Evolutionary conservation across 2,797 vertebrate genomes (phyloP), one percentile per base, ranked within the genome.

Genomic region (Peromyscus melanophrys): DNA sequence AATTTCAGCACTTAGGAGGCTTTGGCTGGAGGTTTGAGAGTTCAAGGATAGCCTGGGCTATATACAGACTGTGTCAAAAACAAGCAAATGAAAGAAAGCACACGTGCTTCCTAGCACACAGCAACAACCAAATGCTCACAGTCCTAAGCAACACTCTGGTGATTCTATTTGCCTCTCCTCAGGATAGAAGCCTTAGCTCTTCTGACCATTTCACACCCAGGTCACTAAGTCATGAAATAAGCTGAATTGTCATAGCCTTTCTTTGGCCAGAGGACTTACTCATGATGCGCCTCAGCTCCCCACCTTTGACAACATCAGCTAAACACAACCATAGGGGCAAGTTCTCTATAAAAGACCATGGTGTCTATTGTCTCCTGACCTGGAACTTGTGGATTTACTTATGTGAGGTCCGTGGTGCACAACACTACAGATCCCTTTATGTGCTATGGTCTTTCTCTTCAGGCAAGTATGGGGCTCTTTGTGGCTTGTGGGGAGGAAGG

Each of bases 231-330:
- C 59, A 40, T 0, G 34, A 80, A 37, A 67, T 86, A 90, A 71
- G 21, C 4, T 78, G 49, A 96, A 92, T 57, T 89, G 23, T 34
- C 67, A 0, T 19, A 61, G 61, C 37, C 73, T 25, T 84, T 65
- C 85, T 92, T 57, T 94, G 43, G 95, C 89, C 67, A 75, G 77
- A 83, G 13, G 16, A 7, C 52, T 78, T 85, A 78, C 92, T 92
- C 12, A 25, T 77, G 90, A 76, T 31, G 77, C 13, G 89, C 14
- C 9, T 37, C 7, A 40, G 5, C 5, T n/a, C 11, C 1, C 9
- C 43, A 90, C 57, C 37, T 59, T 80, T 78, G 78, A 77, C 12
- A 89, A 40, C 63, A 34, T 82, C 57, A 67, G 37, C 13, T 34
- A 71, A 89, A 76, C 17, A 65, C 3, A 84, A 55, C 80, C 82